Base-by-base conservation (phyloP, 2,888 invertebrate genomes). In the Plebejus argus region DNA sequence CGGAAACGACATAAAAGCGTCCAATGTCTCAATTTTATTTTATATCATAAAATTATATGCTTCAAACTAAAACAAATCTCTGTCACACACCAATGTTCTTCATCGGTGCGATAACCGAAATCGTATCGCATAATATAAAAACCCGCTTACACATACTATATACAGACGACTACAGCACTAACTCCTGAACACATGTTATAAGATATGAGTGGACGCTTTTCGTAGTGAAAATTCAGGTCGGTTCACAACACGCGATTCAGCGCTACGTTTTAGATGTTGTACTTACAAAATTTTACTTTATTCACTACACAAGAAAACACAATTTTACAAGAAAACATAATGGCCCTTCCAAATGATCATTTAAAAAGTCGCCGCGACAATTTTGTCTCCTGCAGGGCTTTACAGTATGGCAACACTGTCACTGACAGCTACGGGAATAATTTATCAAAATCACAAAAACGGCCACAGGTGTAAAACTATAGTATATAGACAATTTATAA, bases 171-270 rank as follows among this genome's bases (percentile, higher is more conserved):
- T 91, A 91, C 86, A 90, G 89, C 86, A 89, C 90, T 90, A 90
- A 88, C 85, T 88, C 88, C 85, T 93, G 92, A 93, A 93, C 93
- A 93, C 93, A 93, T 93, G 90, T 83, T 90, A 90, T 92, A 91
- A 92, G 92, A 92, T 92, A 92, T 91, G 92, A 90, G 80, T 79
- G 81, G 76, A 77, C 61, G 78, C 77, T 78, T 77, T 77, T 76
- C 77, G 71, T 77, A 77, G 66, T 76, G 35, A 70, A 70, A 70
- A 70, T 20, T 10, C 23, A 23, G 61, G 23, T 61, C 61, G 3
- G 1, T 18, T 20, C 10, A n/a, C 23, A 61, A 61, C 0, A 61
- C 49, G 49, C 49, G 5, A 49, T 15, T 10, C 39, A 39, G 39
- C 8, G 39, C 39, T 39, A 39, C 8, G 10, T 45, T 45, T 45